Base-by-base conservation (phyloP, 2,888 invertebrate species). In the Tanaodytes sp. region DNA sequence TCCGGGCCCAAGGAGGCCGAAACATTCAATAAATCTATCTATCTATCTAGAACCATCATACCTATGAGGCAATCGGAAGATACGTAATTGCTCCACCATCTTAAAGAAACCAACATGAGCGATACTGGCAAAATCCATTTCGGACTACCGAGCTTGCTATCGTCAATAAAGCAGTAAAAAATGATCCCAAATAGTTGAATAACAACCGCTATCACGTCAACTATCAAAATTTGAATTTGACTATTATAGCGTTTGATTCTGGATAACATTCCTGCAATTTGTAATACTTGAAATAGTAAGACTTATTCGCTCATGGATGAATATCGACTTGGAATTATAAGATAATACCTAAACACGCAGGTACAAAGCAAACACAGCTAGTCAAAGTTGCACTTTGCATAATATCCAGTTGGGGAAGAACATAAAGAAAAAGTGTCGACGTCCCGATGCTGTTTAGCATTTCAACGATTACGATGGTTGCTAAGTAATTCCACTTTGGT, bases 61-160 rank as follows among this genome's bases (percentile, higher is more conserved):
- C 71, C 66, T 76, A 82, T 79, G 37, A 71, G 72, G 46, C 84
- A 85, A 43, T 82, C 76, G 70, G 82, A 79, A 16, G 88, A 88
- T 3, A 92, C 87, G 81, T 89, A 95, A 83, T 94, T 95, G 81
- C 92, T 92, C 94, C 94, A 95, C 93, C 94, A 95, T 16, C 92
- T 91, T 42, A 90, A 86, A 0, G 94, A 94, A 55, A 91, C 88
- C 19, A 93, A 85, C 23, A 92, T 75, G 49, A 92, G 86, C 2
- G 92, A 89, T 2, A 91, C 73, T 0, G 92, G 90, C 67, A 91
- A 76, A 11, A 89, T 80, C 89, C 91, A 92, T 8, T 90, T 80
- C 1, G 85, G 80, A 1, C 74, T 46, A n/a, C 42, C 33, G 8
- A 40, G 15, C 2, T 40, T 9, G 39, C 66, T 19, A 1, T 86